Evolutionary conservation across 1,140 invertebrate genomes (phyloP), one percentile per base, ranked within the genome.

Genomic region (Tribolium castaneum): DNA sequence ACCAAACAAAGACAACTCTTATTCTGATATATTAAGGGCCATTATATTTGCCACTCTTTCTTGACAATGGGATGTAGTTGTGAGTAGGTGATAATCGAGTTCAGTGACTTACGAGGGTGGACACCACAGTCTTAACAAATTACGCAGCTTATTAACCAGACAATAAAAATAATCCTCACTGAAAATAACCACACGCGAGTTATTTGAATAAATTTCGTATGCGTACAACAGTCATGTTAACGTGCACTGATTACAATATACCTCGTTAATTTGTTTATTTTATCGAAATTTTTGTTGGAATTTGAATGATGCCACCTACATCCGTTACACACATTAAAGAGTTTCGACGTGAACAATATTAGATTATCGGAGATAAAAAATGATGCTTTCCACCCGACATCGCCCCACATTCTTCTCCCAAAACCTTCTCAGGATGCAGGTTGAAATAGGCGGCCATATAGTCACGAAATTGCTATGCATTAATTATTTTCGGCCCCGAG

Each of bases 381-480:
- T 62, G 56, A 25, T 30, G 56, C 19, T 62, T 62, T 16, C 19
- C 49, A 50, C 13, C 49, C 49, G 9, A 14, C 59, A 66, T 66
- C 59, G 30, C 14, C 30, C 59, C 59, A 66, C 59, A 66, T 66
- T 66, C 59, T 66, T 66, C 16, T 12, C 30, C 7, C 13, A 30
- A 19, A 30, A 66, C n/a, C 59, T 66, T 66, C 59, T 39, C 59
- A 66, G 30, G 59, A 66, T 66, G 59, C 59, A 66, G 59, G 59
- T 13, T 66, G 59, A 73, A 73, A 73, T 54, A 73, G 49, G 71
- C 52, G 49, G 71, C 49, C 71, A 73, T 73, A 73, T 54, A 73
- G 71, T 73, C 71, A 73, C 71, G 71, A 54, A 73, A 73, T 73
- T 54, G 52, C 71, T 73, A 54, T 54, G 52, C 71, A 52, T 50